Evolutionary conservation across 2,888 invertebrate species (phyloP).

Genomic region (Pediacus dermestoides): DNA sequence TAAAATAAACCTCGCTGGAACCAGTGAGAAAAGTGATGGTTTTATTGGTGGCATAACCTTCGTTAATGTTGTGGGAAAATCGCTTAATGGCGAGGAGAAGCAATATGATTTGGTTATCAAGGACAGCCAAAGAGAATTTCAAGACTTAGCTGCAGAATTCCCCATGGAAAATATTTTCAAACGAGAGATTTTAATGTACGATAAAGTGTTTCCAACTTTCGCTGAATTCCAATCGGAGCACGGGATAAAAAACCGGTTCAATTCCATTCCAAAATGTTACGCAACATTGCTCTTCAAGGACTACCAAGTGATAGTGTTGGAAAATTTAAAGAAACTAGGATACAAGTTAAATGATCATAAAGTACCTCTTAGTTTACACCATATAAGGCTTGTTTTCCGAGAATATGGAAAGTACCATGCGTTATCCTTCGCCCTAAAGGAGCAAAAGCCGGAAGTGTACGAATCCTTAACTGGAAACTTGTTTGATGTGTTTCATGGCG

Average conservation of each 20-base stretch:
- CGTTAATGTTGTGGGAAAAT: neutral
- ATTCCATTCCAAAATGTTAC: neutral
- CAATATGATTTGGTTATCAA: neutral
- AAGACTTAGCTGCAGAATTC: too few species aligned
- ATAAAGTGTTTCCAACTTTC: neutral
- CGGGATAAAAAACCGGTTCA: neutral
- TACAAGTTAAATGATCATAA: neutral
- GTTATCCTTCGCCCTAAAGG: constrained; percentile 10
- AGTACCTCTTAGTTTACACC: neutral
- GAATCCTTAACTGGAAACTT: constrained; percentile 10
- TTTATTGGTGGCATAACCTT: constrained; percentile 1
- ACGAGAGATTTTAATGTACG: constrained; percentile 18
- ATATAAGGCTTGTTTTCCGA: neutral
- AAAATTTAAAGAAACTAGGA: neutral
- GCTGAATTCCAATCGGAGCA: neutral
- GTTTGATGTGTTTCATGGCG: constrained; percentile 11
- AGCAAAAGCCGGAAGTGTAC: constrained; percentile 22
- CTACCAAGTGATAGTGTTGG: neutral
- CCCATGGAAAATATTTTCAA: constrained; percentile 13
- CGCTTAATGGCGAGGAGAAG: neutral
- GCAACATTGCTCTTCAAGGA: neutral
- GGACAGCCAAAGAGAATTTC: constrained; percentile 6
- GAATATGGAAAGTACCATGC: neutral
- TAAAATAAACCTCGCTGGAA: neutral
- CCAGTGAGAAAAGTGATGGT: neutral